These are phyloP conservation scores for Alosa sapidissima DNA, from an alignment of 2,797 vertebrate species.

Conservation along the genomic window DNA sequence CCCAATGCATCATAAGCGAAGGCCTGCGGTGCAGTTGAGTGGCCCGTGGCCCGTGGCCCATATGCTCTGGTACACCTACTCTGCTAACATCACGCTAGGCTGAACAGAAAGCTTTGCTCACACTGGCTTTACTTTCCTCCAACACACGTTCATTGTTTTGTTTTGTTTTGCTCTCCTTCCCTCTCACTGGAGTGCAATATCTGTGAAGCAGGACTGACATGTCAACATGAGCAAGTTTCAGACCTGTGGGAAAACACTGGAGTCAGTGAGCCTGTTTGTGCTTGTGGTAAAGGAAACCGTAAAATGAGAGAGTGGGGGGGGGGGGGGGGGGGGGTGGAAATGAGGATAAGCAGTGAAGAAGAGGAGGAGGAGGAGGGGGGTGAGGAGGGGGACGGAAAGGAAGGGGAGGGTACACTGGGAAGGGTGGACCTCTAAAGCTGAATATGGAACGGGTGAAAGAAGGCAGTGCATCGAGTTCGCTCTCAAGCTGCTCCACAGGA, in stretches of 20 bases:
- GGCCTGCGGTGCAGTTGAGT: neutral
- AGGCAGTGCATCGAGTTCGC: neutral
- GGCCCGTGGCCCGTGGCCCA: neutral
- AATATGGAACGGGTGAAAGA: neutral
- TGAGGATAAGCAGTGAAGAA: conserved; percentile 25
- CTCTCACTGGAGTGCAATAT: neutral
- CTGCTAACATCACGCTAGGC: neutral
- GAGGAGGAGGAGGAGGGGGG: neutral
- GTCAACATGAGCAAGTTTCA: neutral
- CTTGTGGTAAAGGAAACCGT: neutral
- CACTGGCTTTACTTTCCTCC: neutral
- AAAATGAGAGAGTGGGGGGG: neutral
- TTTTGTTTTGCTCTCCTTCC: neutral
- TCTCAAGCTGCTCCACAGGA: neutral
- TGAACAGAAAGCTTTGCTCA: neutral
- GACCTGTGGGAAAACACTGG: neutral
- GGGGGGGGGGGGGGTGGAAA: conserved; percentile 18
- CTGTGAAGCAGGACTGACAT: neutral
- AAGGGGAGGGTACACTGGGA: neutral
- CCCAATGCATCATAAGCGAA: neutral
- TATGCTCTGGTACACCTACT: neutral
- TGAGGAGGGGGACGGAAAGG: neutral
- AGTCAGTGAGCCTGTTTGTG: neutral
- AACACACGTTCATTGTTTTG: neutral
- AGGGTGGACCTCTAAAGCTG: neutral